Percentiles rank a stretch among this genome's conserved stretches.
These are phyloP conservation scores for Galbula dea DNA, from an alignment of 2,113 vertebrate genomes.

Conservation along the genomic window DNA sequence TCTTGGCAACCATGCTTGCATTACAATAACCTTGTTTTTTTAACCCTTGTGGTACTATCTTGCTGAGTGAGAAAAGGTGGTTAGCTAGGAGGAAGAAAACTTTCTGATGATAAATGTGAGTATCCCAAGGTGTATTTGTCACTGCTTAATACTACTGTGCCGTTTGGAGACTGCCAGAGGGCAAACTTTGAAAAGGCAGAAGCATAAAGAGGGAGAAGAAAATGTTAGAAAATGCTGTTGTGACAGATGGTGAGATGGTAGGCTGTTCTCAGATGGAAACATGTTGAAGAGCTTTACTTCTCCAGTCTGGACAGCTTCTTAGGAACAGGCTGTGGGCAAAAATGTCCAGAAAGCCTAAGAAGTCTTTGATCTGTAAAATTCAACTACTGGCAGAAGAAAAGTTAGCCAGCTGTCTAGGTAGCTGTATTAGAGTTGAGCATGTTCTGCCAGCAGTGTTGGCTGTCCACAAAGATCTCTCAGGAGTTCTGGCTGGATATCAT, in stretches of 20 bases:
- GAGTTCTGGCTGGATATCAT: not conserved
- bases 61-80: not conserved
- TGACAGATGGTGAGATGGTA: conserved; percentile 22
- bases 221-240: not conserved
- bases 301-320: conserved; percentile 1
- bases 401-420: not conserved
- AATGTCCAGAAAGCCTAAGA: not conserved
- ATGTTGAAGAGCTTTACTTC: not conserved
- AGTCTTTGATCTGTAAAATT: not conserved
- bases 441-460: not conserved
- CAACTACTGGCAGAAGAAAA: not conserved
- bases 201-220: conserved; percentile 8
- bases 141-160: not conserved
- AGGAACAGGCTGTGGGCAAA: not conserved
- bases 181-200: not conserved
- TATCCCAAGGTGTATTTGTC: not conserved
- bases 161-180: conserved; percentile 10
- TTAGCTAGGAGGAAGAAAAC: not conserved
- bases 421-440: not conserved
- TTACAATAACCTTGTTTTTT: not conserved
- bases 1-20: not conserved
- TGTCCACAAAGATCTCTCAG: not conserved
- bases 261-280: not conserved
- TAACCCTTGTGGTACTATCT: not conserved
- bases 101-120: not conserved